Base-by-base conservation (phyloP, 2,888 invertebrate species). In the Drosophila siamana region DNA sequence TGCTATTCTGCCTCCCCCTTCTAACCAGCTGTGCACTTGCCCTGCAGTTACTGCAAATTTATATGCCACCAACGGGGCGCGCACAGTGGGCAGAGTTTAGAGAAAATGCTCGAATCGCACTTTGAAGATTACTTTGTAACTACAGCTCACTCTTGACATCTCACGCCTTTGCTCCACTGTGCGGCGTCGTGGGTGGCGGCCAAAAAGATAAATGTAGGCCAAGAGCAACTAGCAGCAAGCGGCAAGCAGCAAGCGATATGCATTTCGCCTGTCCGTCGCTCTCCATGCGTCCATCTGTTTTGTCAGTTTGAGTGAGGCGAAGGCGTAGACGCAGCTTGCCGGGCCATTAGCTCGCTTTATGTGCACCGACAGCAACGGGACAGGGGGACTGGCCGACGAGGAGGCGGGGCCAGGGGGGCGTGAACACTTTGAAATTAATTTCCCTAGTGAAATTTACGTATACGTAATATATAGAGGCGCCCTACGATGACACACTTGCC, bases 381-480 rank as follows among this genome's bases (percentile, higher is more conserved):
- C 24, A 8, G 1, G 22, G 22, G 5, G 41, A n/a, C n/a, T 40
- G 40, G 52, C 6, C 6, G 15, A 19, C 4, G 8, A 38, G 11
- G 9, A 4, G 40, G 51, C 51, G 24, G 22, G 22, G 33, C 13
- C 43, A 30, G 8, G 13, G 13, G 19, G 47, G 50, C 33, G 62
- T 24, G 19, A 67, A 68, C 88, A 87, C 85, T 88, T 76, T 79
- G 62, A 89, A 89, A 85, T 85, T 82, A 85, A 85, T 85, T 85
- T 85, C 88, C 89, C 84, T 52, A 67, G 88, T 72, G 89, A 88
- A 85, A 88, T 88, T 89, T 82, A 86, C 85, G 85, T 76, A 82
- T 62, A 70, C 70, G 72, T 72, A 63, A 86, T 63, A 59, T 63
- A 59, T 63, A 59, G 55, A 63, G 64, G 24, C 62, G 28, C 38